phyloP scores from a whole-genome alignment of 2,888 invertebrate genomes.

The Mythimna vitellina region DNA sequence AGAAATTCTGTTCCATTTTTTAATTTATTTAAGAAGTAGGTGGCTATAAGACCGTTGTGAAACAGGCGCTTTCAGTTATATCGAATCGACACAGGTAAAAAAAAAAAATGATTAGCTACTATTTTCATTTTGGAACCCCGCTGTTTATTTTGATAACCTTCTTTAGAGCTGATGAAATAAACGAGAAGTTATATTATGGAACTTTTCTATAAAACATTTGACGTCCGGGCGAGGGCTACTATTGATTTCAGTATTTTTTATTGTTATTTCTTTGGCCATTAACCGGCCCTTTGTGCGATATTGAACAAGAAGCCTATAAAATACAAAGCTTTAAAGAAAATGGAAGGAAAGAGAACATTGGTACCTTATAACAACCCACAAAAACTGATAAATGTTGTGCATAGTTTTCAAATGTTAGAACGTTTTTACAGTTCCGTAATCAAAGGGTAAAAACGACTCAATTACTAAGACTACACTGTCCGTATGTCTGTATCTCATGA shows the following conservation, averaged over 20 bases:
- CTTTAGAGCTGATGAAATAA: slow-evolving; percentile 3
- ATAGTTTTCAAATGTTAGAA: too few relatives aligned
- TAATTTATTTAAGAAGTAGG: too few relatives aligned
- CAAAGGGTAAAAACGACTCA: too few relatives aligned
- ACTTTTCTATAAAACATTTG: slow-evolving; percentile 11
- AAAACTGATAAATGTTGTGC: too few relatives aligned
- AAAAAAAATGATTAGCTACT: background rate
- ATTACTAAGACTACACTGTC: too few relatives aligned
- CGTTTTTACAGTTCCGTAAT: too few relatives aligned
- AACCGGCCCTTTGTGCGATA: slow-evolving; percentile 29
- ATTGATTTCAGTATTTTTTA: slow-evolving; percentile 46
- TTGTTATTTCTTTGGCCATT: slow-evolving; percentile 42
- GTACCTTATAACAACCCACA: background rate
- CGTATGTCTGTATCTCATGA: too few relatives aligned
- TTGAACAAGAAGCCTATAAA: slow-evolving; percentile 38
- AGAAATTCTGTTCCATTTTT: too few relatives aligned
- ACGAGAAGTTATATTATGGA: background rate
- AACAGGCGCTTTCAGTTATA: too few relatives aligned
- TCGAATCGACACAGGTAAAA: background rate
- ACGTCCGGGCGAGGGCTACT: slow-evolving; percentile 1
- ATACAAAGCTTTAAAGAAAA: slow-evolving; percentile 23
- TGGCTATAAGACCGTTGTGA: too few relatives aligned
- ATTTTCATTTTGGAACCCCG: background rate
- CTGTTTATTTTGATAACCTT: slow-evolving; percentile 1
- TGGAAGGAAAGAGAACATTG: background rate